These are phyloP conservation scores for Agonopterix alstromeriana DNA, from an alignment of 2,888 invertebrate species.

Conservation along the genomic window DNA sequence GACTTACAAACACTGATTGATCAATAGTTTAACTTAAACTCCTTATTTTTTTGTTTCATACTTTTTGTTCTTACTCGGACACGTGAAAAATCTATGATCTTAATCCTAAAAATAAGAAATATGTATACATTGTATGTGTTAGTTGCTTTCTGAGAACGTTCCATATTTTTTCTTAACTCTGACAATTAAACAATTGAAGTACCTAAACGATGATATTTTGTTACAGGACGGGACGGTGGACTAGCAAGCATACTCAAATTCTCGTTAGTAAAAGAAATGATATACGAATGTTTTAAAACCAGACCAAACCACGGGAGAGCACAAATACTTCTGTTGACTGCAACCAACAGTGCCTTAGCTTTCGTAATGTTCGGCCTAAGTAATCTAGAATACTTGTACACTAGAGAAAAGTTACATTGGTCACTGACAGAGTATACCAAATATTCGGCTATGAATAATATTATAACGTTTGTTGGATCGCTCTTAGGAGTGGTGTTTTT, in stretches of 20 bases:
- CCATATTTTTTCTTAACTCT: too few relatives aligned
- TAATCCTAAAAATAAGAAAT: too few relatives aligned
- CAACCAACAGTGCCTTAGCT: conserved; percentile 38
- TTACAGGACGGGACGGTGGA: conserved; percentile 67
- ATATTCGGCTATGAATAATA: conserved; percentile 69
- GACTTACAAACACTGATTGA: too few relatives aligned
- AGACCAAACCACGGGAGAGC: conserved; percentile 73
- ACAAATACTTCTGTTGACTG: conserved; percentile 53
- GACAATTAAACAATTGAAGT: too few relatives aligned
- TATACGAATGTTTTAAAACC: conserved; percentile 72
- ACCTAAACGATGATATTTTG: conserved; percentile 1
- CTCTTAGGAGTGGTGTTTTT: conserved; percentile 76
- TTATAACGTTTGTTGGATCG: conserved; percentile 74
- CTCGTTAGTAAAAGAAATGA: conserved; percentile 72
- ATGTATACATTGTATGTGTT: too few relatives aligned
- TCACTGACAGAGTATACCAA: conserved; percentile 77
- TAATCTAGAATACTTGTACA: conserved; percentile 78
- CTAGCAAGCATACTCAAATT: conserved; percentile 58
- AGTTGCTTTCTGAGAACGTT: too few relatives aligned
- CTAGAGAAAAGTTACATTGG: conserved; percentile 81
- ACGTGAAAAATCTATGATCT: too few relatives aligned
- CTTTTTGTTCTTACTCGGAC: too few relatives aligned
- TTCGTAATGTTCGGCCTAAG: conserved; percentile 61
- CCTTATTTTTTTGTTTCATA: too few relatives aligned
- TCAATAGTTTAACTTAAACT: too few relatives aligned